Conservation (phyloP, 2,797 vertebrate species). For the Eleutherodactylus coqui region DNA sequence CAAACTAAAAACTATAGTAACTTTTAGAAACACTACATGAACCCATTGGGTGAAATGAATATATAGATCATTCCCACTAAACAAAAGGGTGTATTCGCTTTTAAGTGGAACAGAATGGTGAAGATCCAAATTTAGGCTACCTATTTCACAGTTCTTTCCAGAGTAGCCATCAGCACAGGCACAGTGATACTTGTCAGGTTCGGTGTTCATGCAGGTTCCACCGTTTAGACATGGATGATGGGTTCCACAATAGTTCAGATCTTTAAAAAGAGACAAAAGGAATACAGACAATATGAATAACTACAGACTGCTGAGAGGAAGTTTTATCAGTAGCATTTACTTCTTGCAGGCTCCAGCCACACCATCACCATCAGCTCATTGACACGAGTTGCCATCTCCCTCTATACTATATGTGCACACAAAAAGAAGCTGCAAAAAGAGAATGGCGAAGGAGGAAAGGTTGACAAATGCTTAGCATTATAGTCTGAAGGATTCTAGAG, state of each 20-base stretch:
- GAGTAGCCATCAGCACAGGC: conserved; percentile 91
- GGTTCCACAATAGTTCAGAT: conserved; percentile 97
- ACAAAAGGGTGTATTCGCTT: no score
- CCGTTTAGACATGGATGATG: conserved; percentile 91
- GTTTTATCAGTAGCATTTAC: neutral
- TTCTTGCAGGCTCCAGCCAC: conserved; percentile 9
- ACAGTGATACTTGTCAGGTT: conserved; percentile 91
- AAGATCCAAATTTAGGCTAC: conserved; percentile 71
- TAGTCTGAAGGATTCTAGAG: neutral
- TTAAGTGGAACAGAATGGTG: neutral
- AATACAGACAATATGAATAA: neutral
- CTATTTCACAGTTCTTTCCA: conserved; percentile 93
- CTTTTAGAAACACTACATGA: neutral
- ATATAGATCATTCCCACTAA: neutral
- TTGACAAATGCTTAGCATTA: conserved; percentile 6
- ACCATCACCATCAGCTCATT: conserved; percentile 4
- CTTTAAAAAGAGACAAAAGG: conserved; percentile 69
- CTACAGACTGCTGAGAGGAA: conserved; percentile 14
- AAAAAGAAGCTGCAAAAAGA: conserved; percentile 21
- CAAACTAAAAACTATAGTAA: neutral
- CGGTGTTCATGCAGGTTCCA: conserved; percentile 92
- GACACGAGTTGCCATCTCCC: conserved; percentile 13
- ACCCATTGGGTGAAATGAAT: neutral
- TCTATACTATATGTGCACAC: neutral
- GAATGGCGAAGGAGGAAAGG: conserved; percentile 2